These are phyloP conservation scores for Nymphalis polychloros DNA, from an alignment of 2,888 invertebrate genomes.

Conservation along the genomic window DNA sequence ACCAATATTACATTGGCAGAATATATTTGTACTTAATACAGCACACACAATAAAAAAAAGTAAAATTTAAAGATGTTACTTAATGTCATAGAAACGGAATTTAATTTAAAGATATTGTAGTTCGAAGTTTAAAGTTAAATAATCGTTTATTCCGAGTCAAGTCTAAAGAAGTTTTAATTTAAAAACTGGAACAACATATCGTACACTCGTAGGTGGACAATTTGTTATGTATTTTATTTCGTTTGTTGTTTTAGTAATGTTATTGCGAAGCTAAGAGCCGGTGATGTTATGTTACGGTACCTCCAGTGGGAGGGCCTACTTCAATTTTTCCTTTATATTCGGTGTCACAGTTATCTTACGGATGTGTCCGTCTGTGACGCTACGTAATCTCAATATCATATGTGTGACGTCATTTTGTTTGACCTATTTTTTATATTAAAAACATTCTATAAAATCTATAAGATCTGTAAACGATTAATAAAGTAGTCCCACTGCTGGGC, in stretches of 20 bases:
- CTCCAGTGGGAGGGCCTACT: constrained; percentile 31
- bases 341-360: constrained; percentile 19
- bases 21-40: no score
- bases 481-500: no score
- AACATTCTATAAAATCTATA: not conserved
- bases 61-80: no score
- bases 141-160: no score
- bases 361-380: not conserved
- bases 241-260: constrained; percentile 2
- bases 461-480: no score
- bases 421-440: not conserved
- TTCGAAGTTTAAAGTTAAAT: no score
- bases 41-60: no score
- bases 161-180: no score
- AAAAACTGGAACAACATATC: no score
- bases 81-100: no score
- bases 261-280: not conserved
- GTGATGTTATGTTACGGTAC: constrained; percentile 27
- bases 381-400: not conserved
- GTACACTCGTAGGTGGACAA: not conserved
- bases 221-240: not conserved
- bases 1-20: no score
- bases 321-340: constrained; percentile 15
- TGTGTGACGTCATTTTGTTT: constrained; percentile 7
- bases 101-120: no score